A percentile compares a stretch with the other conserved stretches of the same genome.
These are phyloP conservation scores for Hassar affinis DNA, from an alignment of 2,113 vertebrate species.

Conservation along the genomic window DNA sequence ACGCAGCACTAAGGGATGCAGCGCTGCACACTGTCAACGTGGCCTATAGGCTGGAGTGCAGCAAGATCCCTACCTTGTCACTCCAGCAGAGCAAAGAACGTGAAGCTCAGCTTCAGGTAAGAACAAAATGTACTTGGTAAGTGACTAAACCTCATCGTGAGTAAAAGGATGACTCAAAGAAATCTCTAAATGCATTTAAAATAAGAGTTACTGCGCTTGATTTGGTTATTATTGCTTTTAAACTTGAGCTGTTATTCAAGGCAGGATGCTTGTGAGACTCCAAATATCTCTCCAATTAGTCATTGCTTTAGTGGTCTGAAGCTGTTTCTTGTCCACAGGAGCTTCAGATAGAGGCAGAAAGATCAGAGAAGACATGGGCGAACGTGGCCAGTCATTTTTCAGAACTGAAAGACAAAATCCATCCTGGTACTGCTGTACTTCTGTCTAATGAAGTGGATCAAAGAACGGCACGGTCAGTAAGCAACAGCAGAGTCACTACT, in stretches of 20 bases:
- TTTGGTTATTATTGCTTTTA: not conserved
- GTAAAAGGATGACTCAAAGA: not conserved
- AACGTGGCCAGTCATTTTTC: conserved; percentile 64
- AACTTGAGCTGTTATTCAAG: not conserved
- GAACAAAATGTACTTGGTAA: not conserved
- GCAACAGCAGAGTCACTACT: not conserved
- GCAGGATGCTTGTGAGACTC: not conserved
- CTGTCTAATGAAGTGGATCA: conserved; percentile 68
- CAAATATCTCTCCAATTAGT: not conserved
- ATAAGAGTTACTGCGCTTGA: not conserved
- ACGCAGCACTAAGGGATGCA: conserved; percentile 68
- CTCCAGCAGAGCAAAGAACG: conserved; percentile 69
- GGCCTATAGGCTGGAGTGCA: conserved; percentile 69
- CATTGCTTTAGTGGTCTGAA: not conserved
- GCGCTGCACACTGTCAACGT: conserved; percentile 64
- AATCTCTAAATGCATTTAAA: not conserved
- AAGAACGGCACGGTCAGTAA: conserved; percentile 70
- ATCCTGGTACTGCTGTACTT: conserved; percentile 62
- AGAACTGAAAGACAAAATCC: conserved; percentile 70
- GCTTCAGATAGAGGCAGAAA: conserved; percentile 73
- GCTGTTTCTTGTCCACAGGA: conserved; percentile 64
- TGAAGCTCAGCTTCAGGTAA: conserved; percentile 81
- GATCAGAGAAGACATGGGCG: conserved; percentile 69
- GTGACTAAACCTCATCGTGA: not conserved
- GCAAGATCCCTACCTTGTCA: conserved; percentile 66